These are phyloP conservation scores for Sterrhoptilus dennistouni DNA, from an alignment of 2,113 vertebrate species.

Conservation along the genomic window DNA sequence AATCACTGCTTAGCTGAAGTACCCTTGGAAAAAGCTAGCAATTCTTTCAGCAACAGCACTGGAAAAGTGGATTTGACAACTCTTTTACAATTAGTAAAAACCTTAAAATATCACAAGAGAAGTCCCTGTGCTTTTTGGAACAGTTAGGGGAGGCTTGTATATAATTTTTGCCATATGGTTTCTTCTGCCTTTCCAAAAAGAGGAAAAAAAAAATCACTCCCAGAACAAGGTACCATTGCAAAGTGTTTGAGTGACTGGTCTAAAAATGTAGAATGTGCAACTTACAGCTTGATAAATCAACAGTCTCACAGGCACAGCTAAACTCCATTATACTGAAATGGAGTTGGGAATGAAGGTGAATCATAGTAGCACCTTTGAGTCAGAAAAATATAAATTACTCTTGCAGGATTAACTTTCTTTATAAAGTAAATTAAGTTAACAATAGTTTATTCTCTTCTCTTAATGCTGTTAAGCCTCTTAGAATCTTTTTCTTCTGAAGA, in stretches of 20 bases:
- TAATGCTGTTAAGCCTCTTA: conserved; percentile 27
- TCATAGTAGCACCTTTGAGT: conserved; percentile 8
- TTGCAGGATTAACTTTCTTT: conserved; percentile 19
- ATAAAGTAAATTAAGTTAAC: conserved; percentile 33
- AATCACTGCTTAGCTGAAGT: neutral
- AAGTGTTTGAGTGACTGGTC: neutral
- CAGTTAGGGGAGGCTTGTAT: neutral
- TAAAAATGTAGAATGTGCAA: neutral
- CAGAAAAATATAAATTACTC: conserved; percentile 19
- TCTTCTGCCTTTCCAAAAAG: neutral
- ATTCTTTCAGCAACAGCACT: neutral
- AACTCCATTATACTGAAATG: neutral
- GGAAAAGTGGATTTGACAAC: neutral
- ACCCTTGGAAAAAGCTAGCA: conserved; percentile 1
- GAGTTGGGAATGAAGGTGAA: neutral
- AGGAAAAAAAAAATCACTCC: neutral
- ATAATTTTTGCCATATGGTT: conserved; percentile 12
- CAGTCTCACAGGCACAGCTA: neutral
- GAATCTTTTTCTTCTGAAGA: neutral
- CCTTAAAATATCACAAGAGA: neutral
- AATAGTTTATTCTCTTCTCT: conserved; percentile 34
- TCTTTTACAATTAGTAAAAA: neutral
- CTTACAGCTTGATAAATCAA: neutral
- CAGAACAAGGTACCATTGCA: neutral
- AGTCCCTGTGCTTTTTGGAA: neutral